Evolutionary conservation across 2,797 vertebrate genomes (phyloP).

Genomic region (Limosa lapponica): DNA sequence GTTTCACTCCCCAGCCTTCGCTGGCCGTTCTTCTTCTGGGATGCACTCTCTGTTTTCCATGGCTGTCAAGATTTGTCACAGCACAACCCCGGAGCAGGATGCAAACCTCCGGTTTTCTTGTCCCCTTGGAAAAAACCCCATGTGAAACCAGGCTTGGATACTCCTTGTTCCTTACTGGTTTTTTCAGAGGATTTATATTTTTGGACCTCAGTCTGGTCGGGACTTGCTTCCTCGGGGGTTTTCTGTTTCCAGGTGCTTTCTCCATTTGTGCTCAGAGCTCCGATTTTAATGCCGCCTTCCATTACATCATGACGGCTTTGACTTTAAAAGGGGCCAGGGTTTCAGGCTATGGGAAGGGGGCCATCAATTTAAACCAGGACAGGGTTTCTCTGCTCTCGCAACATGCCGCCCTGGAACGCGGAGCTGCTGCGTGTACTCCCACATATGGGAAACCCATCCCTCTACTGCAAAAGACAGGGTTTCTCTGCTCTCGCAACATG

Average conservation of each 20-base stretch:
- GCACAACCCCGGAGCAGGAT: neutral
- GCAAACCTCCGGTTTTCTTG: neutral
- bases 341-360: neutral
- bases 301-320: neutral
- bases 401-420: neutral
- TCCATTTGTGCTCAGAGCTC: neutral
- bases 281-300: neutral
- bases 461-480: neutral
- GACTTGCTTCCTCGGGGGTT: neutral
- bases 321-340: neutral
- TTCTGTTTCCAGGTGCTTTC: neutral
- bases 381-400: neutral
- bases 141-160: neutral
- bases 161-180: neutral
- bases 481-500: neutral
- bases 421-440: neutral
- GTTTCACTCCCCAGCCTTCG: neutral
- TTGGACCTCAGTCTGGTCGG: neutral
- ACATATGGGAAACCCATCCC: neutral
- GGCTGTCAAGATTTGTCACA: neutral
- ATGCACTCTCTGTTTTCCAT: neutral
- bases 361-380: neutral
- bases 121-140: neutral
- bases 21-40: neutral
- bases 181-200: neutral